These are phyloP conservation scores for Cheilosia soror DNA, from an alignment of 2,888 invertebrate genomes.

Conservation along the genomic window DNA sequence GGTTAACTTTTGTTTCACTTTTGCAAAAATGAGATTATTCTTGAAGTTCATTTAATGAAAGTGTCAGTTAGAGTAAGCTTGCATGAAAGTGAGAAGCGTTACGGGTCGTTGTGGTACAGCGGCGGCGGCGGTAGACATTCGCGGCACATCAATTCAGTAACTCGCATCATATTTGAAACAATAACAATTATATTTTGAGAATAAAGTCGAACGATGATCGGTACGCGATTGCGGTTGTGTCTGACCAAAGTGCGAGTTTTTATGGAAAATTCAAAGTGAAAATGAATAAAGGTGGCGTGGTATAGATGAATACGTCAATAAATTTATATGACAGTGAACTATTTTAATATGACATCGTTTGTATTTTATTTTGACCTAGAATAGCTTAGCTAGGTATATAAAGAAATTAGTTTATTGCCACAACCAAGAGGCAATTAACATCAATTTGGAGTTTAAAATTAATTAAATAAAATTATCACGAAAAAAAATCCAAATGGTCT, in stretches of 20 bases:
- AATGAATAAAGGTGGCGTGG: conserved; percentile 1
- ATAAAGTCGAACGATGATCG: conserved; percentile 6
- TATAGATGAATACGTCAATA: not conserved
- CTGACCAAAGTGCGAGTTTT: conserved; percentile 25
- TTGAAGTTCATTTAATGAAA: not conserved
- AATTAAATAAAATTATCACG: no score
- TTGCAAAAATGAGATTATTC: conserved; percentile 16
- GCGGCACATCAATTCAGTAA: not conserved
- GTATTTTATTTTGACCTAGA: not conserved
- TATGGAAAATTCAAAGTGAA: conserved; percentile 26
- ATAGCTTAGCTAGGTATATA: no score
- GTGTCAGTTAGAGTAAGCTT: not conserved
- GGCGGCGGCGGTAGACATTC: not conserved
- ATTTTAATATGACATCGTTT: not conserved
- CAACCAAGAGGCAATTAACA: not conserved
- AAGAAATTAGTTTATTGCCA: not conserved
- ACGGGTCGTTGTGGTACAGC: not conserved
- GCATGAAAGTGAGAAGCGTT: conserved; percentile 1
- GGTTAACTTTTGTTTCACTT: conserved; percentile 6
- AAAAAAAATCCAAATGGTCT: no score
- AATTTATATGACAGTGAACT: not conserved
- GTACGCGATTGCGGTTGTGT: conserved; percentile 31
- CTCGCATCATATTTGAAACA: not conserved
- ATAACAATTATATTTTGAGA: conserved; percentile 1
- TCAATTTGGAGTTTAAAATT: not conserved